phyloP scores from a whole-genome alignment of 2,113 vertebrate species.

The Nesogale talazaci region DNA sequence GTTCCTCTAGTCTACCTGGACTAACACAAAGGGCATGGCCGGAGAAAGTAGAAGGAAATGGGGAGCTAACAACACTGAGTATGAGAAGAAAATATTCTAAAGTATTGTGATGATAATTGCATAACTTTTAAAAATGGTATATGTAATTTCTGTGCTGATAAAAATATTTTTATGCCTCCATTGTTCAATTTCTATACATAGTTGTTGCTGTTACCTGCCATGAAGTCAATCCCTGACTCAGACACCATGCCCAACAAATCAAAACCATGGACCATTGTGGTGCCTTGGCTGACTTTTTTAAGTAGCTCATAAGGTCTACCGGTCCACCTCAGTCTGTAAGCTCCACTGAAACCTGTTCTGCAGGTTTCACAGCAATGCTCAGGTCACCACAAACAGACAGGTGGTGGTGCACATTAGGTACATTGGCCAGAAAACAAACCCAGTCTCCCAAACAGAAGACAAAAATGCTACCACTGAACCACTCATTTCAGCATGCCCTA shows the following conservation, averaged over 20 bases:
- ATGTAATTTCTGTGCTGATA: too few species aligned
- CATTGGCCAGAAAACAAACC: neutral
- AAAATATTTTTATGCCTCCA: neutral
- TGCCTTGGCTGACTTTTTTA: neutral
- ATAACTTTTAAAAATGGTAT: too few species aligned
- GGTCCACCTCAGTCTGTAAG: neutral
- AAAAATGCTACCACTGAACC: neutral
- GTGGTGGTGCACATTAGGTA: neutral
- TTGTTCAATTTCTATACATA: slow-evolving; percentile 31
- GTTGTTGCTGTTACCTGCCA: neutral
- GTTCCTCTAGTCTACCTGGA: too few species aligned
- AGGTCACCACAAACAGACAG: neutral
- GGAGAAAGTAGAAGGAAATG: too few species aligned
- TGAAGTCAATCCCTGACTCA: neutral
- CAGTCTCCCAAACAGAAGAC: neutral
- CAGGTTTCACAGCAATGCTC: neutral
- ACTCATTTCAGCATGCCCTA: neutral
- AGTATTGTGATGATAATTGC: too few species aligned
- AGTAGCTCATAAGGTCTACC: neutral
- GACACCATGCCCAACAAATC: neutral
- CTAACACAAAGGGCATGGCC: too few species aligned
- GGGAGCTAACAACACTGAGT: too few species aligned
- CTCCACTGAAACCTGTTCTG: neutral
- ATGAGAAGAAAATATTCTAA: too few species aligned
- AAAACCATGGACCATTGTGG: neutral